Percentiles rank a stretch among this genome's conserved stretches.
phyloP scores from a whole-genome alignment of 2,888 invertebrate species.

The Lacanobia wlatinum region DNA sequence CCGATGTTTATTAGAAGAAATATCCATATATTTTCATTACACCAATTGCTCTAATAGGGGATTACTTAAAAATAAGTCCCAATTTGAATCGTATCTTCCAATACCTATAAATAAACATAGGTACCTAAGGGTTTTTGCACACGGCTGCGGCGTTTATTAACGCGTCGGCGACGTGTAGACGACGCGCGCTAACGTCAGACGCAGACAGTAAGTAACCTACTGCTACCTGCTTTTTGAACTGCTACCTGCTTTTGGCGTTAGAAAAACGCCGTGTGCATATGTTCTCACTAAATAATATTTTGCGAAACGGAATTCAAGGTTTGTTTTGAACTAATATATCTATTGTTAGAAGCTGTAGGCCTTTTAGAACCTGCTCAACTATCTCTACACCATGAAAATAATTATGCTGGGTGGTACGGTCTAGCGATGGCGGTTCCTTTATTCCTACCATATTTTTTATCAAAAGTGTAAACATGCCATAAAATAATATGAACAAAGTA shows the following conservation, averaged over 20 bases:
- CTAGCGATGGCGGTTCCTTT: background rate
- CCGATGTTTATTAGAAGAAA: constrained; percentile 24
- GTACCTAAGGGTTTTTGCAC: too few relatives aligned
- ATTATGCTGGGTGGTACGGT: background rate
- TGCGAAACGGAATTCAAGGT: constrained; percentile 6
- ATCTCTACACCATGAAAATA: background rate
- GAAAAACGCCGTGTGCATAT: too few relatives aligned
- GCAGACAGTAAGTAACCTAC: too few relatives aligned
- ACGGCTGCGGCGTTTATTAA: too few relatives aligned
- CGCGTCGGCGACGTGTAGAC: too few relatives aligned
- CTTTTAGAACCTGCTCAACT: background rate
- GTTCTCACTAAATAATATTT: background rate
- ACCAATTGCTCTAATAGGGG: constrained; percentile 10
- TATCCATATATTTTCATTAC: constrained; percentile 15
- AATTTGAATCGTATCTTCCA: background rate
- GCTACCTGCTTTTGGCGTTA: too few relatives aligned
- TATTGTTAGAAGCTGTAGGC: background rate
- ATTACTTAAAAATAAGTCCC: constrained; percentile 29
- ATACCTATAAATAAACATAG: constrained; percentile 8
- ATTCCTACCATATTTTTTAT: too few relatives aligned
- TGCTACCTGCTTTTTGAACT: too few relatives aligned
- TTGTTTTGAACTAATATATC: background rate
- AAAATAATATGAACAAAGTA: too few relatives aligned
- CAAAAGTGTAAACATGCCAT: too few relatives aligned
- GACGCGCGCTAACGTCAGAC: too few relatives aligned